A percentile compares a stretch with the other conserved stretches of the same genome.
phyloP scores from a whole-genome alignment of 2,113 vertebrate genomes.

The Melanotaenia duboulayi region DNA sequence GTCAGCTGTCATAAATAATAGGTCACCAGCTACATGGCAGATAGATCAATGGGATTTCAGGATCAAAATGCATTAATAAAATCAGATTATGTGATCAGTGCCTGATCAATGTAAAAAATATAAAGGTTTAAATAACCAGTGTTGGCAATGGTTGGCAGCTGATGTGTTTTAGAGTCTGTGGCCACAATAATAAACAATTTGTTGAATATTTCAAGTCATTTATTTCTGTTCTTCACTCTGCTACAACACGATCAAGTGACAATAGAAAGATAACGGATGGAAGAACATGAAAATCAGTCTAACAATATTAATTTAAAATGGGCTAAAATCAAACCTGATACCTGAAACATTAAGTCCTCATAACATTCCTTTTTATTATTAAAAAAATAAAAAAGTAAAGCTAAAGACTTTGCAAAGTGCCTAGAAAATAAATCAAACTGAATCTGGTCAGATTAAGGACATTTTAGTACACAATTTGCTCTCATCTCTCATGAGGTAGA shows the following conservation, averaged over 20 bases:
- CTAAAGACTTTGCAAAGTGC: not conserved
- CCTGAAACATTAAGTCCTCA: too few relatives aligned
- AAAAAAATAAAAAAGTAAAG: too few relatives aligned
- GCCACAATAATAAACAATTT: not conserved
- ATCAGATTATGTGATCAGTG: conserved; percentile 53
- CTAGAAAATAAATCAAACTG: not conserved
- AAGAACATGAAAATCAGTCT: too few relatives aligned
- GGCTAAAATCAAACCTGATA: too few relatives aligned
- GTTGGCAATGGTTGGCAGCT: conserved; percentile 16
- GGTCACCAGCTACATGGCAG: conserved; percentile 8
- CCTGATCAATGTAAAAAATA: conserved; percentile 37
- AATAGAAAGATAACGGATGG: too few relatives aligned
- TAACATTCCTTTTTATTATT: too few relatives aligned
- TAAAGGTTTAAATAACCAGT: conserved; percentile 55
- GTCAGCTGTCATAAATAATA: conserved; percentile 48
- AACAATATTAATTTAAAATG: too few relatives aligned
- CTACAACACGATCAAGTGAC: too few relatives aligned
- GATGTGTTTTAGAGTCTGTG: not conserved
- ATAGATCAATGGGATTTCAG: conserved; percentile 37
- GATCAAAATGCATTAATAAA: conserved; percentile 45
- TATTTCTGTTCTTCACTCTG: too few relatives aligned
- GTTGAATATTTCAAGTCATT: too few relatives aligned
- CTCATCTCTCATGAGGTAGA: conserved; percentile 5
- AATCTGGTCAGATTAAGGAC: not conserved
- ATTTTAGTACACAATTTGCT: not conserved